Base-by-base conservation (phyloP, 2,888 invertebrate genomes). In the Theristus sp. region DNA sequence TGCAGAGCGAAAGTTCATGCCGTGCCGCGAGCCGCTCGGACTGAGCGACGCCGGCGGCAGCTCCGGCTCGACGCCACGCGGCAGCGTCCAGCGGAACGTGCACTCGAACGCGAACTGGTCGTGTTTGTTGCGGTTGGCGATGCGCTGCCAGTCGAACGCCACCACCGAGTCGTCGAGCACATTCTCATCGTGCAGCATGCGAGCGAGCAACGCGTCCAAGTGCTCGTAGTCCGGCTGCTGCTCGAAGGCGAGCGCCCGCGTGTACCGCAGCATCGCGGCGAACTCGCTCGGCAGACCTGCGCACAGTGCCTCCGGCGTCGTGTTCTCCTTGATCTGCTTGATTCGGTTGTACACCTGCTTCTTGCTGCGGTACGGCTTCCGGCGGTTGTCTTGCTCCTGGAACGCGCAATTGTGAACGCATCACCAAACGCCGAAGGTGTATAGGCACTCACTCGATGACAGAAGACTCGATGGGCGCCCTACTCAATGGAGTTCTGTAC, bases 241-340 rank as follows among this genome's bases (percentile, higher is more conserved):
- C 49, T 49, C 49, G n/a, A 49, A 49, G 20, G 6, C 49, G n/a
- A 49, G 49, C 20, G 6, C 3, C n/a, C 49, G 13, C n/a, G 49
- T 20, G n/a, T 49, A 49, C 49, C 3, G n/a, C n/a, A 49, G 49
- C 24, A 49, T 10, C n/a, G 3, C n/a, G 49, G n/a, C 49, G 25
- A 54, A 54, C 2, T 17, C 25, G 54, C 26, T 3, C 38, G 63
- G 65, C 66, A 68, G 61, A 13, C 62, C 57, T 2, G 65, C 65
- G 55, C 68, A 68, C 20, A 64, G 58, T 22, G 60, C 55, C 10
- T 57, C 59, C 66, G 66, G 66, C 54, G 63, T 60, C 27, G 66
- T 60, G 29, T 59, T 64, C 52, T 67, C 67, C 56, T 68, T 68
- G 57, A 64, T 38, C 17, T 61, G 53, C 54, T 62, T 58, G 54